Evolutionary conservation across 2,113 vertebrate genomes (phyloP).

Genomic region (Plectropomus leopardus): DNA sequence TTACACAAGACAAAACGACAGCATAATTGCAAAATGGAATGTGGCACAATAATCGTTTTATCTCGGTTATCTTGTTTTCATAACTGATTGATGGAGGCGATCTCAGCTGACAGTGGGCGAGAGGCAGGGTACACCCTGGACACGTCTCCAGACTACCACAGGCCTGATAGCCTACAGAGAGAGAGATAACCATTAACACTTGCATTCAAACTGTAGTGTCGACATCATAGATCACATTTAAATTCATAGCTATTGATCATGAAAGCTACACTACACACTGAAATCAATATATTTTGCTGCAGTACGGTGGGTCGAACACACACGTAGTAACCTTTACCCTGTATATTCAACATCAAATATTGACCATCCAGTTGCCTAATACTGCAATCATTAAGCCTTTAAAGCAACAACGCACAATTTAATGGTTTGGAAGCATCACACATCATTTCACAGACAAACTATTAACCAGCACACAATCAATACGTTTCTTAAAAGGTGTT

Average conservation of each 20-base stretch:
- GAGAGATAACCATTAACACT: no score
- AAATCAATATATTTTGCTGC: slow-evolving; percentile 51
- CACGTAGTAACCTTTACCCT: slow-evolving; percentile 5
- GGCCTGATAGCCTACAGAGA: no score
- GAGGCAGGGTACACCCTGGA: no score
- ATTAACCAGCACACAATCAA: slow-evolving; percentile 24
- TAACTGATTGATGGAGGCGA: no score
- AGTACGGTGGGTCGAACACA: not conserved
- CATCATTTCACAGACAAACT: slow-evolving; percentile 7
- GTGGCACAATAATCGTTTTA: no score
- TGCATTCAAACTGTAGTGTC: not conserved
- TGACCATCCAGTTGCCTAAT: not conserved
- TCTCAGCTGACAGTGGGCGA: no score
- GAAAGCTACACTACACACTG: not conserved
- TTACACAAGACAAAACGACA: no score
- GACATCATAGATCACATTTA: not conserved
- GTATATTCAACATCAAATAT: slow-evolving; percentile 5
- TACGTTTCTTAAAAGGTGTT: not conserved
- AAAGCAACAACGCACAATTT: slow-evolving; percentile 10
- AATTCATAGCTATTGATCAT: slow-evolving; percentile 39
- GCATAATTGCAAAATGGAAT: no score
- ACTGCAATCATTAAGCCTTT: slow-evolving; percentile 27
- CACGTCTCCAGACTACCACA: no score
- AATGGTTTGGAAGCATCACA: not conserved
- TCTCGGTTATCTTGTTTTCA: no score